Conservation (phyloP, 2,113 vertebrate species). For the Zosterops hypoxanthus region DNA sequence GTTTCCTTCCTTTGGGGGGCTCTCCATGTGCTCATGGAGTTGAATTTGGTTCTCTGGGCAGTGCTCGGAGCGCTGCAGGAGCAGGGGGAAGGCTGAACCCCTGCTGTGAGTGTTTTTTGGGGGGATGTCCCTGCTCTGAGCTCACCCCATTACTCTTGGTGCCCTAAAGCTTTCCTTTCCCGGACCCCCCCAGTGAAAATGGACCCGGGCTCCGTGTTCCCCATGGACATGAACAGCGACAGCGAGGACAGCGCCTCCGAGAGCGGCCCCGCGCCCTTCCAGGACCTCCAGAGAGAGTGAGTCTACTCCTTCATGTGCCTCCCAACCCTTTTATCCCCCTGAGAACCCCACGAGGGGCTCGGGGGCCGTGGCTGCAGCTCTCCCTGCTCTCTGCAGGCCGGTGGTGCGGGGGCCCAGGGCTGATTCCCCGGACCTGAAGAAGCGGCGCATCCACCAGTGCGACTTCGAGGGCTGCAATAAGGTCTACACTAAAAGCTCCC, state of each 20-base stretch:
- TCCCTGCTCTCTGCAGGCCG: background rate
- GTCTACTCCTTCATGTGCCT: background rate
- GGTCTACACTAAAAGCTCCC: conserved; percentile 98
- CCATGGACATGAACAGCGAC: conserved; percentile 76
- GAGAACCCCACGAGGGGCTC: background rate
- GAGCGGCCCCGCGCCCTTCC: conserved; percentile 69
- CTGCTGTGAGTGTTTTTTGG: accelerated
- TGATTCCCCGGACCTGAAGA: conserved; percentile 89
- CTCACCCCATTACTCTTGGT: background rate
- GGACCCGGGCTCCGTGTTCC: conserved; percentile 73
- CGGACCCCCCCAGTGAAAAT: conserved; percentile 70
- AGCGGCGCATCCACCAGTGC: conserved; percentile 93
- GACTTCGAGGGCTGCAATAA: conserved; percentile 97
- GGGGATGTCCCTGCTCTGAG: too few species aligned
- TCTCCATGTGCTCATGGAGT: background rate
- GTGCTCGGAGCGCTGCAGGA: accelerated
- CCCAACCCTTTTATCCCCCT: background rate
- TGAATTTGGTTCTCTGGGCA: background rate
- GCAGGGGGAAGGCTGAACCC: too few species aligned
- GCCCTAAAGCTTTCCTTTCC: conserved; percentile 35
- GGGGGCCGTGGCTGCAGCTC: background rate
- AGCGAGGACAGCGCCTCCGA: conserved; percentile 73
- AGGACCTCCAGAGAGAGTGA: conserved; percentile 74
- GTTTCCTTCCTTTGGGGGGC: accelerated
- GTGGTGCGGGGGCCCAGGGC: background rate